Evolutionary conservation across 2,888 invertebrate species (phyloP).

Genomic region (Scaptomyza polygonia): DNA sequence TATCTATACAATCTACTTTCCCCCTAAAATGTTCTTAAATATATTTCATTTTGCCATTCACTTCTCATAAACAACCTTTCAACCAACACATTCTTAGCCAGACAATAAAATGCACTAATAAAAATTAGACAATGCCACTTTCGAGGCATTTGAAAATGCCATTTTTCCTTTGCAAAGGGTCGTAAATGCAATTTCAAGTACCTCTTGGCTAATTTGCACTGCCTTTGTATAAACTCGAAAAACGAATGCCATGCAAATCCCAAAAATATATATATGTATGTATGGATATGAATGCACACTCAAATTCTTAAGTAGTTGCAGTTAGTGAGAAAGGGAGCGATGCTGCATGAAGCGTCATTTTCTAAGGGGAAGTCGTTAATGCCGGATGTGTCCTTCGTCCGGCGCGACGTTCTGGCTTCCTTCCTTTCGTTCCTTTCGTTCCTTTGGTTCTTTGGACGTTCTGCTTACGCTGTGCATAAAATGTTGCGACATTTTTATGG

Average conservation of each 20-base stretch:
- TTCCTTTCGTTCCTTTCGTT: not conserved
- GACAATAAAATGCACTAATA: not conserved
- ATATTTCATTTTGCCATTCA: too few species aligned
- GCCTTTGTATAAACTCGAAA: not conserved
- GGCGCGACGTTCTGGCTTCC: slow-evolving; percentile 8
- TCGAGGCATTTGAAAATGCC: slow-evolving; percentile 23
- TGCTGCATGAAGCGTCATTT: slow-evolving; percentile 17
- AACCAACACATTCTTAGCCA: not conserved
- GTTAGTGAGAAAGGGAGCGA: not conserved
- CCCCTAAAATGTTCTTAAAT: too few species aligned
- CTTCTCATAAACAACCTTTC: not conserved
- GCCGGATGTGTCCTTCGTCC: slow-evolving; percentile 74
- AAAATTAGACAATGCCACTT: not conserved
- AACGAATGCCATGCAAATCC: slow-evolving; percentile 8
- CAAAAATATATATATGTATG: slow-evolving; percentile 39
- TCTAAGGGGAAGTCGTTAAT: slow-evolving; percentile 57
- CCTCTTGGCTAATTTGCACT: slow-evolving; percentile 44
- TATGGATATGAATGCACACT: slow-evolving; percentile 16
- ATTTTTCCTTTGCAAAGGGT: slow-evolving; percentile 27
- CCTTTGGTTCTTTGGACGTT: not conserved
- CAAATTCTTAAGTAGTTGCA: slow-evolving; percentile 43
- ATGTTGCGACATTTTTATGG: slow-evolving; percentile 78
- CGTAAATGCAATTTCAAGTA: slow-evolving; percentile 50
- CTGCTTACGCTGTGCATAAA: slow-evolving; percentile 53
- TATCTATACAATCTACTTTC: too few species aligned